Conservation (phyloP, 2,797 vertebrate genomes). For the Psittacula derbiana region DNA sequence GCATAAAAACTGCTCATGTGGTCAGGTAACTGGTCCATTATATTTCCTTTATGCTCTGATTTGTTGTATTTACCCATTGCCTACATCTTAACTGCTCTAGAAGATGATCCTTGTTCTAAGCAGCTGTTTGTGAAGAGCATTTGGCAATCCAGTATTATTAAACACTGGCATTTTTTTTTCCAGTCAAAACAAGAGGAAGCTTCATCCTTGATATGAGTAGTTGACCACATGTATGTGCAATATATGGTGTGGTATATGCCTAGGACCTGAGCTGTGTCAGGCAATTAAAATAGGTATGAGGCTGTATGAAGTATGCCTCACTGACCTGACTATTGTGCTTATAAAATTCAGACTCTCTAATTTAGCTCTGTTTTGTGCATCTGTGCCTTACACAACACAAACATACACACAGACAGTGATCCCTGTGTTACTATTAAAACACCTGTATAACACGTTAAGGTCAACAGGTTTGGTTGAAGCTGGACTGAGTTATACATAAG, state of each 20-base stretch:
- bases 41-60: background rate
- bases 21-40: background rate
- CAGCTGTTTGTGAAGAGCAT: background rate
- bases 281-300: background rate
- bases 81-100: background rate
- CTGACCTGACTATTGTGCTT: background rate
- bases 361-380: background rate
- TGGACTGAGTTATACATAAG: background rate
- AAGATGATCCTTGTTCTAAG: background rate
- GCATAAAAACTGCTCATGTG: background rate
- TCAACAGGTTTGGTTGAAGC: background rate
- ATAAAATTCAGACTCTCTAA: background rate
- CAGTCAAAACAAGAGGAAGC: background rate
- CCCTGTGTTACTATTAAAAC: background rate
- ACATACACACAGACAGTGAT: background rate
- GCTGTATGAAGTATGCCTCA: background rate
- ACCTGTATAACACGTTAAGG: background rate
- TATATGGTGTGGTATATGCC: background rate
- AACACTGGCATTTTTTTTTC: background rate
- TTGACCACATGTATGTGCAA: accelerated
- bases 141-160: background rate
- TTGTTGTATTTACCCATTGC: background rate
- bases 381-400: background rate
- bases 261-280: background rate
- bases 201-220: background rate